A percentile compares a stretch with the other conserved stretches of the same genome.
Conservation (phyloP, 2,113 vertebrate genomes). For the Empidonax alnorum region DNA sequence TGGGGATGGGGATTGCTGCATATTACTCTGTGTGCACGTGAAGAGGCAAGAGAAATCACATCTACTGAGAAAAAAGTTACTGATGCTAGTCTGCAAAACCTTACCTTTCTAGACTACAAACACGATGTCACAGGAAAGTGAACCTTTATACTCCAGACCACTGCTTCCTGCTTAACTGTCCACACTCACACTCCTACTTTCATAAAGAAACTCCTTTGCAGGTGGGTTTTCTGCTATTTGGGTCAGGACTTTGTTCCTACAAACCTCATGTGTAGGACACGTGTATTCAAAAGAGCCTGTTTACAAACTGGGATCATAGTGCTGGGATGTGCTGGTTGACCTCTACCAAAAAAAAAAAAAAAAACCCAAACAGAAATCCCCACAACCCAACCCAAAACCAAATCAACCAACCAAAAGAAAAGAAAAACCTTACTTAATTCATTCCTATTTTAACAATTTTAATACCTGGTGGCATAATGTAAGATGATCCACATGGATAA, state of each 20-base stretch:
- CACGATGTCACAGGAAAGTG: not conserved
- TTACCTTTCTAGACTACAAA: not conserved
- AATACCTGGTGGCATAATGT: not conserved
- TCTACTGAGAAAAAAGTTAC: not conserved
- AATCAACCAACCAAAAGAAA: not conserved
- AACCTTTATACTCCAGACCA: not conserved
- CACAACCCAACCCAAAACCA: not conserved
- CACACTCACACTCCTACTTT: not conserved
- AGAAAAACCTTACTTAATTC: not conserved
- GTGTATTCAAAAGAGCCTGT: not conserved
- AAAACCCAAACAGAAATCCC: not conserved
- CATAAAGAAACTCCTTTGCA: not conserved
- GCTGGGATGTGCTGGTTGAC: not conserved
- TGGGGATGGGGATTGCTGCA: not conserved
- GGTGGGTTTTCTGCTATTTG: not conserved
- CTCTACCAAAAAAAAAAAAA: not conserved
- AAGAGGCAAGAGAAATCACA: not conserved
- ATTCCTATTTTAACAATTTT: not conserved
- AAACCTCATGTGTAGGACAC: not conserved
- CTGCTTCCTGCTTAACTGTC: not conserved
- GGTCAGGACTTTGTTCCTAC: not conserved
- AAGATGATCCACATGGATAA: not conserved
- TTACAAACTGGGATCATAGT: not conserved
- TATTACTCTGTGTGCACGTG: not conserved
- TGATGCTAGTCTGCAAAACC: not conserved